A percentile compares a stretch with the other conserved stretches of the same genome.
phyloP scores from a whole-genome alignment of 2,797 vertebrate genomes.

The Numenius phaeopus region DNA sequence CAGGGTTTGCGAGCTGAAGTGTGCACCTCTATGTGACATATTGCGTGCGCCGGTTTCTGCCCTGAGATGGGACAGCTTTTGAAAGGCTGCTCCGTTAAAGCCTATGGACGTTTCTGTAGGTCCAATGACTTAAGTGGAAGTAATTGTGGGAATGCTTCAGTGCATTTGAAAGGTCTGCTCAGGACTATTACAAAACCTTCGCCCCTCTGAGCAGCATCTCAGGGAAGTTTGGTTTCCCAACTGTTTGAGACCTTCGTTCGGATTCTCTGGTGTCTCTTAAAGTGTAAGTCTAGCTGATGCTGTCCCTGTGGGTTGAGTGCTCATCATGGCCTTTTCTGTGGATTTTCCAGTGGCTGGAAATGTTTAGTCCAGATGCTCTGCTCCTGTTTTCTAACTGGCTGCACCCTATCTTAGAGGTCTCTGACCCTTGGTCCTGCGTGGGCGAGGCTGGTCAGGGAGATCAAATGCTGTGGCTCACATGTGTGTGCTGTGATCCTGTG shows the following conservation, averaged over 20 bases:
- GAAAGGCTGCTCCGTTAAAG: background rate
- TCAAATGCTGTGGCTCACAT: background rate
- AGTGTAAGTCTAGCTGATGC: background rate
- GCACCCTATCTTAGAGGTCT: background rate
- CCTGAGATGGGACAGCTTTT: background rate
- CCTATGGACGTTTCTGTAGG: background rate
- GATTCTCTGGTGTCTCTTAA: background rate
- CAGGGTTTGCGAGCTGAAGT: background rate
- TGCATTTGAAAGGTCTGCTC: background rate
- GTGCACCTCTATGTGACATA: conserved; percentile 6
- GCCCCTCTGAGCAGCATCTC: background rate
- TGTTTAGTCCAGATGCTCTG: background rate
- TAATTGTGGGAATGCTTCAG: conserved; percentile 15
- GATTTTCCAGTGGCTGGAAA: background rate
- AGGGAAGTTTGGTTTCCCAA: background rate
- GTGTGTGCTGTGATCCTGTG: background rate
- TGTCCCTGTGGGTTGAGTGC: background rate
- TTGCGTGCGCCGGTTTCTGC: accelerated
- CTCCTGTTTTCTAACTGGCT: background rate
- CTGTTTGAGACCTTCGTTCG: background rate
- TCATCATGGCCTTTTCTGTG: background rate
- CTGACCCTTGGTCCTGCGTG: background rate
- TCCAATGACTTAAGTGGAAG: conserved; percentile 32
- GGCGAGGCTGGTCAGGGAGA: background rate
- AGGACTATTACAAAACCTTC: background rate